These are phyloP conservation scores for Sminthurides aquaticus DNA, from an alignment of 2,888 invertebrate species.

Conservation along the genomic window DNA sequence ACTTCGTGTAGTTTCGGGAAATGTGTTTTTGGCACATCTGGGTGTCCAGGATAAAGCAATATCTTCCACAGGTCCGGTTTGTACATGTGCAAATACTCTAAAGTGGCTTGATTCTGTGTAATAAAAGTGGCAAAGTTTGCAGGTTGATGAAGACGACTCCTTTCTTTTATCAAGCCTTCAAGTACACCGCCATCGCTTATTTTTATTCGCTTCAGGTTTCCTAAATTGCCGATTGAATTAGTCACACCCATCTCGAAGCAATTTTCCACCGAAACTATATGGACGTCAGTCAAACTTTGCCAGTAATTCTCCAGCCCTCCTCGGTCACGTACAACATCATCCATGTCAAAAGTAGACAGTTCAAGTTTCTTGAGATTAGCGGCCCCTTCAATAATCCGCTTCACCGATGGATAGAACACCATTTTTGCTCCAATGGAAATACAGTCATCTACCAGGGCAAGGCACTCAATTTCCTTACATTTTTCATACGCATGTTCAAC, in stretches of 20 bases:
- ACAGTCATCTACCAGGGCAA: background rate
- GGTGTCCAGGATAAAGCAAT: background rate
- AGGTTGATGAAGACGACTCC: too few species aligned
- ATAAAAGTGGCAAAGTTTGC: too few species aligned
- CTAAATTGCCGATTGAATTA: too few species aligned
- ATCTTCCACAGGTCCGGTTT: background rate
- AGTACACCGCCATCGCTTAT: background rate
- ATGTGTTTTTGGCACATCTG: background rate
- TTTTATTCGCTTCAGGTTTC: background rate
- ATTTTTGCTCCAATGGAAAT: background rate
- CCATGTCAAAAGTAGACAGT: background rate
- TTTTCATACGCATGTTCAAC: background rate
- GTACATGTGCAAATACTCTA: background rate
- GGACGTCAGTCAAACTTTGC: background rate
- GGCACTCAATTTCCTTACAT: background rate
- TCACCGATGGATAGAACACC: background rate
- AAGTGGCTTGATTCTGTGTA: background rate
- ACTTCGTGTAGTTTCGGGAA: background rate
- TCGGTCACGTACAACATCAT: background rate
- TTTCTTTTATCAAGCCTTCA: background rate
- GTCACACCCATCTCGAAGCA: background rate
- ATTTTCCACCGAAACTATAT: background rate
- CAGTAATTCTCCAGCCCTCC: background rate
- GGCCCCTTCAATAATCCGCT: background rate
- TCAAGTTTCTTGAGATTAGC: background rate